Evolutionary conservation across 2,113 vertebrate genomes (phyloP).

Genomic region (Pseudorasbora parva): DNA sequence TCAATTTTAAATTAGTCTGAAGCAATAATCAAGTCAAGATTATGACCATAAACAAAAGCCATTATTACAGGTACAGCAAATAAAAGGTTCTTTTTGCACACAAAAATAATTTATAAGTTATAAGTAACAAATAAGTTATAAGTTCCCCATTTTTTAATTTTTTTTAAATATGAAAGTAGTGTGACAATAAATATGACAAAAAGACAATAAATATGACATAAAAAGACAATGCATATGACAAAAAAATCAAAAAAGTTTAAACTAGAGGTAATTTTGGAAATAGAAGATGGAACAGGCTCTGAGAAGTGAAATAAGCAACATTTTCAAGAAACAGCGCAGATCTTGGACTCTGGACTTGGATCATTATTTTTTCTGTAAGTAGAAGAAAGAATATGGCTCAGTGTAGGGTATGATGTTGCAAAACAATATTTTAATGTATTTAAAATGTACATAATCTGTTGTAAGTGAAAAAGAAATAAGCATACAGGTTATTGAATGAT

Average conservation of each 20-base stretch:
- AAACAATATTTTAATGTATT: neutral
- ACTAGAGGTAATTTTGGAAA: neutral
- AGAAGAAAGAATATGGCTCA: neutral
- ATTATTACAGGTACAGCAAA: neutral
- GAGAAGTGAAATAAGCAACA: neutral
- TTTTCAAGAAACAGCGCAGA: neutral
- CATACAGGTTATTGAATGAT: too few relatives aligned
- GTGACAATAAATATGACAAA: too few relatives aligned
- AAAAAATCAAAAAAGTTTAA: neutral
- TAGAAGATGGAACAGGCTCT: neutral
- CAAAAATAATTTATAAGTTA: neutral
- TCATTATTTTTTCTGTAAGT: neutral
- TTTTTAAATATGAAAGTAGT: too few relatives aligned
- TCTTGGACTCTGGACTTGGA: neutral
- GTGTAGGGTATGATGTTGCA: neutral
- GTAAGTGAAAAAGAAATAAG: too few relatives aligned
- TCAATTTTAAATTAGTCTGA: neutral
- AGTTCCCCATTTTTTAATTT: too few relatives aligned
- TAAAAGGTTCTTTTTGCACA: neutral
- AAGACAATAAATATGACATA: too few relatives aligned
- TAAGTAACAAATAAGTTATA: too few relatives aligned
- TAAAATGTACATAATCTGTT: neutral
- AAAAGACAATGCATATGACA: neutral
- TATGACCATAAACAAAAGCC: neutral
- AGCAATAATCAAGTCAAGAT: neutral